Evolutionary conservation across 2,888 invertebrate genomes (phyloP), one percentile per base, ranked within the genome.

Genomic region (Machimus atricapillus): DNA sequence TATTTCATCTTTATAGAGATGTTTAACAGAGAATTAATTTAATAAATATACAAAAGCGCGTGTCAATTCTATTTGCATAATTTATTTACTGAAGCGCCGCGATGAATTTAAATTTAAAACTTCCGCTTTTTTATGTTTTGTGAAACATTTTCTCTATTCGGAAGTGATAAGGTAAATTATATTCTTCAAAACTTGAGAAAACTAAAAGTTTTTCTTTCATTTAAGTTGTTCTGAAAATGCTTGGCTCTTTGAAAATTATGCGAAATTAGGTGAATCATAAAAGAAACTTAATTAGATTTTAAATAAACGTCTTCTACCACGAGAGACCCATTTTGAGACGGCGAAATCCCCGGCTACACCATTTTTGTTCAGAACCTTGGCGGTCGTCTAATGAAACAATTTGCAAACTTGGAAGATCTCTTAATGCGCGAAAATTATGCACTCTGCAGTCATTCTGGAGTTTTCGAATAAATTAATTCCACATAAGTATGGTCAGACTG

Each of bases 401-500:
- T 82, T 37, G 37, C 46, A 82, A 58, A 82, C 46, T 82, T 82
- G 56, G 82, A 82, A 82, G 58, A 82, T 82, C 82, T 82, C 9
- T 58, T 66, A 82, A 66, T 82, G 82, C 12, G 82, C 34, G 52
- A 37, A 58, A 82, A 52, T 78, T 82, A 58, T 66, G 66, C 82
- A 82, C 37, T 82, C 82, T 82, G 82, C 82, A 82, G 82, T 37
- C 52, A 82, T 82, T 82, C 82, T 66, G 58, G 52, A 58, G 34
- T 82, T 37, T 82, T 27, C 58, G 82, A 82, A 82, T 82, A 46
- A 82, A 82, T 82, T 82, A 82, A 66, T 82, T 82, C 58, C 82
- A 46, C 58, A 82, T 82, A 82, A 82, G 56, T 82, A 56, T 82
- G 37, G 56, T 82, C 82, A 82, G 37, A 31, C 31, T 27, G 79